Base-by-base conservation (phyloP, 2,888 invertebrate species). In the Drosophila affinis region DNA sequence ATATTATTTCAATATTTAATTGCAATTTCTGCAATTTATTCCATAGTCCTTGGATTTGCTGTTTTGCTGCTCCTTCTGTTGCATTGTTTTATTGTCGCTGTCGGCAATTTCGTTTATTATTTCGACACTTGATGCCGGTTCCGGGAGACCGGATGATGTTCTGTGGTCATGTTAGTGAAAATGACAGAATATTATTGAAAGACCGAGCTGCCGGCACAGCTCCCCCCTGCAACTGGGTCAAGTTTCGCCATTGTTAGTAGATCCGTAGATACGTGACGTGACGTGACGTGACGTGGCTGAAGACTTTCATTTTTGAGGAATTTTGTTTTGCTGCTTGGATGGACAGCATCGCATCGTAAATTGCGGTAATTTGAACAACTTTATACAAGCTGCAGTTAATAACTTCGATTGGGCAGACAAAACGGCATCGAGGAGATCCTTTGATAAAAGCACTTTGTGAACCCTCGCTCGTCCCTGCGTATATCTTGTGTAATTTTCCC, bases 361-460 rank as follows among this genome's bases (percentile, higher is more conserved):
- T 54, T 67, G 72, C 14, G 59, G 77, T 52, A 49, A 62, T 56
- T 74, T 72, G 70, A 72, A 72, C 62, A 77, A 53, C 70, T 59
- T 54, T 32, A 62, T 53, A 64, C 62, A 75, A 67, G 83, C 77
- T 88, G 87, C 87, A 83, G 67, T 84, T 78, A 83, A 84, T 88
- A 81, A 81, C 78, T 76, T 74, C 73, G 88, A 88, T 82, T 82
- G 73, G 48, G 47, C 55, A 27, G 61, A 46, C 57, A 52, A 55
- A 46, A 63, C n/a, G 46, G 61, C 52, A 47, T 45, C 24, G 58
- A 60, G 68, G 58, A 60, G 68, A 49, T 56, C 49, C 75, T 39
- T 39, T 48, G 60, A 63, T 71, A 60, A 62, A 63, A 62, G 56
- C 79, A 55, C 56, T 63, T 72, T 53, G 55, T 56, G 61, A 60